Evolutionary conservation across 2,113 vertebrate genomes (phyloP).

Genomic region (Ranitomeya imitator): DNA sequence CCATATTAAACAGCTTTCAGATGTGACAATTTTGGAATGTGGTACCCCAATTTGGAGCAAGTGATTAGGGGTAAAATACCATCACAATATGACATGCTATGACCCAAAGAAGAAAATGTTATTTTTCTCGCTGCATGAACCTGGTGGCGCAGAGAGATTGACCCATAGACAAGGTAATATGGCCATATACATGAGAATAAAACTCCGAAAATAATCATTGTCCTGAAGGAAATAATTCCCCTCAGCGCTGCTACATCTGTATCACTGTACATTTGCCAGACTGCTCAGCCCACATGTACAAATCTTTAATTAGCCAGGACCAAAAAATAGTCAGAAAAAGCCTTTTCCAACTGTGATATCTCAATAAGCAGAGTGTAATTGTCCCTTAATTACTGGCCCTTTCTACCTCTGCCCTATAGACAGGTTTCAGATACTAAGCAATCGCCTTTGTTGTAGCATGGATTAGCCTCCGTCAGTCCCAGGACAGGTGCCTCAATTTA

Average conservation of each 20-base stretch:
- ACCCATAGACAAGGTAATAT: not conserved
- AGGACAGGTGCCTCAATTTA: conserved; percentile 24
- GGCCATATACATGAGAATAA: too few relatives aligned
- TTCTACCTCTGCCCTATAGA: conserved; percentile 5
- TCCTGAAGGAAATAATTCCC: too few relatives aligned
- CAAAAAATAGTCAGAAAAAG: not conserved
- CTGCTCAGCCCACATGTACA: not conserved
- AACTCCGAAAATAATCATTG: too few relatives aligned
- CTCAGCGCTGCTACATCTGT: not conserved
- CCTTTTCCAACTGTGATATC: not conserved
- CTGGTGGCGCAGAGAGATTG: not conserved
- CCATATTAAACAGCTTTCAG: too few relatives aligned
- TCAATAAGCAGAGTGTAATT: conserved; percentile 32
- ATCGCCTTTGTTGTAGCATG: conserved; percentile 35
- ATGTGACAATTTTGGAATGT: too few relatives aligned
- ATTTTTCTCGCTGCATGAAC: too few relatives aligned
- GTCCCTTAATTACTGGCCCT: conserved; percentile 19
- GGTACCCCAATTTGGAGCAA: too few relatives aligned
- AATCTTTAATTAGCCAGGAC: not conserved
- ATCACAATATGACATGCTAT: too few relatives aligned
- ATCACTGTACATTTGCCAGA: not conserved
- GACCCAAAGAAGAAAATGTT: too few relatives aligned
- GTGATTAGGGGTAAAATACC: too few relatives aligned
- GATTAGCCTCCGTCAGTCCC: conserved; percentile 43
- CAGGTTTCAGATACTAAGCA: conserved; percentile 11